phyloP scores from a whole-genome alignment of 2,888 invertebrate species.

The Macrophya alboannulata region DNA sequence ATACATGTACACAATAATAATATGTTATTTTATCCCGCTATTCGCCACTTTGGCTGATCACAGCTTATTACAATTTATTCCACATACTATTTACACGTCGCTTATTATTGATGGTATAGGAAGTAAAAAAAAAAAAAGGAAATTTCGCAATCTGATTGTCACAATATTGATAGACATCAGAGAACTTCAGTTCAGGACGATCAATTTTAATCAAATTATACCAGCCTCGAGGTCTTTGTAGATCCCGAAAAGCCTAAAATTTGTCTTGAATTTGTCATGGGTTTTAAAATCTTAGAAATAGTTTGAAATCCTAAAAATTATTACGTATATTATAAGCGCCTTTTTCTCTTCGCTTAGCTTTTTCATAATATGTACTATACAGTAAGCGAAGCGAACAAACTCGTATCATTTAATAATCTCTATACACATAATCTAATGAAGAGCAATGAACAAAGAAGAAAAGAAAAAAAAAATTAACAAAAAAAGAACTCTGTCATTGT shows the following conservation, averaged over 20 bases:
- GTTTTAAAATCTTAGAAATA: not conserved
- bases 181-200: not conserved
- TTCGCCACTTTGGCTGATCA: constrained; percentile 38
- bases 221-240: too few species aligned
- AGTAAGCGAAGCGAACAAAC: not conserved
- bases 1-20: not conserved
- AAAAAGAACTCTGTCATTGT: not conserved
- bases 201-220: not conserved
- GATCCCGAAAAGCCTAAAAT: too few species aligned
- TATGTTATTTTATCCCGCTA: constrained; percentile 18
- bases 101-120: not conserved
- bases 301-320: not conserved
- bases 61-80: constrained; percentile 16
- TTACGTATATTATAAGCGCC: not conserved
- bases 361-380: not conserved
- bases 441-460: not conserved
- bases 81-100: constrained; percentile 37
- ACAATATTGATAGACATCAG: not conserved
- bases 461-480: not conserved
- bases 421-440: not conserved
- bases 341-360: not conserved
- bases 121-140: constrained; percentile 20
- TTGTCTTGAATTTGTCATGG: not conserved
- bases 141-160: not conserved
- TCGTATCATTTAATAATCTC: not conserved